Base-by-base conservation (phyloP, 2,113 vertebrate genomes). In the Chroicocephalus ridibundus region DNA sequence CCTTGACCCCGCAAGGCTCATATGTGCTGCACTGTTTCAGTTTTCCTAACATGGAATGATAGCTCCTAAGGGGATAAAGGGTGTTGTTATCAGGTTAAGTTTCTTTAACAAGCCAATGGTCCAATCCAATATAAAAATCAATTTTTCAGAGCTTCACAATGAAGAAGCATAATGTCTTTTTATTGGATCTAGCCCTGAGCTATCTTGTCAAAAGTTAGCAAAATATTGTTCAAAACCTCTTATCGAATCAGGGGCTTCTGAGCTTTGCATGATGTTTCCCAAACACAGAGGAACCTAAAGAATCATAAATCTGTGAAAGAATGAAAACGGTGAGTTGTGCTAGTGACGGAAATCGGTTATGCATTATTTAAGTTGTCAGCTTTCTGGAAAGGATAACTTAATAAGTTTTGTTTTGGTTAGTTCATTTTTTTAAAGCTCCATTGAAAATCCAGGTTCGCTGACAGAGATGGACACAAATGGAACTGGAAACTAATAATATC, bases 111-210 rank as follows among this genome's bases (percentile, higher is more conserved):
- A 89, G 91, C 77, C 69, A 87, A 61, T 91, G 88, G 83, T 95
- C 83, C 72, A 87, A 96, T 92, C 76, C 95, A 94, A 91, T 97
- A 76, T 29, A 93, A 96, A 96, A 96, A 93, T 94, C 80, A 88
- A 90, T 89, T 87, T 94, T 97, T 95, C 85, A 95, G 70, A 64
- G 36, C 77, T 93, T 82, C 90, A 80, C 54, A 69, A 87, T 82
- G 70, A 91, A 96, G 86, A 68, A 94, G 18, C 21, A 69, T 86
- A 91, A 96, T 87, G 86, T n/a, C 49, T 85, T 96, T 96, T 96
- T 94, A 93, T 77, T 91, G 44, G 66, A 91, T 95, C 61, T 95
- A 92, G 80, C 91, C 92, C 70, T 61, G 57, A 94, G 77, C 88
- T 69, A 52, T 82, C 77, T 87, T 95, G 83, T 91, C 77, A 94